Evolutionary conservation across 2,113 vertebrate species (phyloP).

Genomic region (Zootoca vivipara): DNA sequence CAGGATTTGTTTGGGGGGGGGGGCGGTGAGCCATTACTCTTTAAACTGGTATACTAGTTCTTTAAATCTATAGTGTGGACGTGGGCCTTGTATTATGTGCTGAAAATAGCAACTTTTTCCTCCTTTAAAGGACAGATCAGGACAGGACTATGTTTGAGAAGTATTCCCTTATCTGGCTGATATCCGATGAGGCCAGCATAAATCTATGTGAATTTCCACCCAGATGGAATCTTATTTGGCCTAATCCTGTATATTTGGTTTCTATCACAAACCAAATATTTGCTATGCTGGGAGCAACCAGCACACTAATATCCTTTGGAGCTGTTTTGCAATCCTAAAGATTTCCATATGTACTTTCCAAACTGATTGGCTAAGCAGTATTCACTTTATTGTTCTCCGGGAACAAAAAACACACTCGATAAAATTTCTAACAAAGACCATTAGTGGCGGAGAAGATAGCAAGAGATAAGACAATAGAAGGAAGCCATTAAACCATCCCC

Average conservation of each 20-base stretch:
- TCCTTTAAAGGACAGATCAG: conserved; percentile 50
- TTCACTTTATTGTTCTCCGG: conserved; percentile 60
- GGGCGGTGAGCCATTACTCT: no score
- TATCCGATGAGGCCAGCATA: conserved; percentile 18
- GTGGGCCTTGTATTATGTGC: conserved; percentile 13
- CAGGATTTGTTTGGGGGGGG: no score
- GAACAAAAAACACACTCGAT: conserved; percentile 43
- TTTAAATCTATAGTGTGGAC: not conserved
- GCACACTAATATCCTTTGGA: conserved; percentile 44
- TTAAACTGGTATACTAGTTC: not conserved
- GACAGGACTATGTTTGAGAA: conserved; percentile 27
- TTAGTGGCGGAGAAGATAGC: conserved; percentile 61
- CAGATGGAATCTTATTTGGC: conserved; percentile 49
- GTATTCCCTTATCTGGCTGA: conserved; percentile 26
- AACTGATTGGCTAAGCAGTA: conserved; percentile 50
- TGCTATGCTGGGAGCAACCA: conserved; percentile 55
- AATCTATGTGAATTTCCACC: not conserved
- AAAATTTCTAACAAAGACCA: conserved; percentile 60
- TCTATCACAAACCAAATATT: conserved; percentile 60
- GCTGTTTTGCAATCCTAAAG: conserved; percentile 57
- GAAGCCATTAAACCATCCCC: conserved; percentile 67
- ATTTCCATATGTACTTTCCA: conserved; percentile 60
- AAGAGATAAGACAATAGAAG: conserved; percentile 70
- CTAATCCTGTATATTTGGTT: conserved; percentile 23
- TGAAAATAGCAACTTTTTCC: conserved; percentile 18